Percentiles rank a stretch among this genome's conserved stretches.
Conservation (phyloP, 2,888 invertebrate genomes). For the Drosophila buzzatii region DNA sequence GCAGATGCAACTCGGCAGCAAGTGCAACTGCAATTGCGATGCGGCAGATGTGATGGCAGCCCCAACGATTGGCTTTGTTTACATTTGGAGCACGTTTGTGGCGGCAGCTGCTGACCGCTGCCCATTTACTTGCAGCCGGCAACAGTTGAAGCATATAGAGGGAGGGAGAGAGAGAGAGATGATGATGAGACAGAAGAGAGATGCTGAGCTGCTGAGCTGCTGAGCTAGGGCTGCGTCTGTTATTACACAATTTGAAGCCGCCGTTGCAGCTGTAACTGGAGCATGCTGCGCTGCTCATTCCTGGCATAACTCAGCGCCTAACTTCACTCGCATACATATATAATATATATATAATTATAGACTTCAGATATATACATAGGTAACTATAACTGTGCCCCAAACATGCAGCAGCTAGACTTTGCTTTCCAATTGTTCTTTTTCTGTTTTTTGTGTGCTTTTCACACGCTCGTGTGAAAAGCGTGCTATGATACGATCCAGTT, state of each 20-base stretch:
- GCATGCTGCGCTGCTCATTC: slow-evolving; percentile 55
- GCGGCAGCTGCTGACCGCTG: slow-evolving; percentile 70
- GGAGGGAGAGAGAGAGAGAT: not conserved
- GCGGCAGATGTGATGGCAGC: slow-evolving; percentile 21
- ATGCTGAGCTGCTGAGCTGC: slow-evolving; percentile 8
- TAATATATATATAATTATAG: not conserved
- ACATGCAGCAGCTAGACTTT: slow-evolving; percentile 24
- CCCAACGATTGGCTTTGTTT: slow-evolving; percentile 61
- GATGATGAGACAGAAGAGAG: not conserved
- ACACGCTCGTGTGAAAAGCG: slow-evolving; percentile 75
- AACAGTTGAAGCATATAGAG: not conserved
- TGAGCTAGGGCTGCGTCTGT: slow-evolving; percentile 20
- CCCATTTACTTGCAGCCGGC: slow-evolving; percentile 70
- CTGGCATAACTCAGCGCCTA: slow-evolving; percentile 40
- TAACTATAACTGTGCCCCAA: slow-evolving; percentile 20
- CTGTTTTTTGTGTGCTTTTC: slow-evolving; percentile 65
- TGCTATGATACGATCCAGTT: slow-evolving; percentile 62
- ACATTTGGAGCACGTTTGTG: slow-evolving; percentile 81
- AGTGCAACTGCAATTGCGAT: slow-evolving; percentile 50
- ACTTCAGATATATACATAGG: not conserved
- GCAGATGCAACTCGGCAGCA: slow-evolving; percentile 25
- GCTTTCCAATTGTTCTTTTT: slow-evolving; percentile 1
- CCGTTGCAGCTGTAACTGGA: slow-evolving; percentile 59
- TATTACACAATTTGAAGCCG: slow-evolving; percentile 43
- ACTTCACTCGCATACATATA: not conserved